phyloP scores from a whole-genome alignment of 2,888 invertebrate species.

The Agrotis ipsilon region DNA sequence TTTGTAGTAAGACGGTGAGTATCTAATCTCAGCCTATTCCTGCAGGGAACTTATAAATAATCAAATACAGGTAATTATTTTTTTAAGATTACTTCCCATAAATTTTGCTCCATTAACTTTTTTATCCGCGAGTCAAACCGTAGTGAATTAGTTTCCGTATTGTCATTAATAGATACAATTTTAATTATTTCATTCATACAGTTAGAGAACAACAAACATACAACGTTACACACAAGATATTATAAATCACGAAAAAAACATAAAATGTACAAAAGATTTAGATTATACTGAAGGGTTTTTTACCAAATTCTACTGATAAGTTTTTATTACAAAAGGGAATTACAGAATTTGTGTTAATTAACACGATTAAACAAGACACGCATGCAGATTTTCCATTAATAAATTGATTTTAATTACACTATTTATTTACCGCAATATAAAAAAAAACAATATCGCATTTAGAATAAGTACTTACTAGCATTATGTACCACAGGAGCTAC shows the following conservation, averaged over 20 bases:
- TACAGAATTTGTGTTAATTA: background rate
- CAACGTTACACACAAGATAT: conserved; percentile 21
- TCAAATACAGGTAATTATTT: too few relatives aligned
- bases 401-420: conserved; percentile 10
- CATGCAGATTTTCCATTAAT: conserved; percentile 25
- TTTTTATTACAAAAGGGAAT: conserved; percentile 22
- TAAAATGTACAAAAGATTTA: conserved; percentile 29
- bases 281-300: background rate
- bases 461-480: conserved; percentile 94
- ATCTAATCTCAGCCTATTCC: too few relatives aligned
- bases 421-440: background rate
- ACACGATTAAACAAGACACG: background rate
- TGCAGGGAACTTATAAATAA: too few relatives aligned
- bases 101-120: too few relatives aligned
- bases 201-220: conserved; percentile 4
- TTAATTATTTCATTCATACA: background rate
- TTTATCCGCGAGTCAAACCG: too few relatives aligned
- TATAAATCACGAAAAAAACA: background rate
- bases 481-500: conserved; percentile 94
- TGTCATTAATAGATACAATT: background rate
- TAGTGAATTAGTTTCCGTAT: too few relatives aligned
- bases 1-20: too few relatives aligned
- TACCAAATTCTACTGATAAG: conserved; percentile 23
- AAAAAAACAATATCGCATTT: background rate
- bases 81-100: too few relatives aligned